Conservation (phyloP, 1,140 invertebrate species). For the Drosophila tsacasi region DNA sequence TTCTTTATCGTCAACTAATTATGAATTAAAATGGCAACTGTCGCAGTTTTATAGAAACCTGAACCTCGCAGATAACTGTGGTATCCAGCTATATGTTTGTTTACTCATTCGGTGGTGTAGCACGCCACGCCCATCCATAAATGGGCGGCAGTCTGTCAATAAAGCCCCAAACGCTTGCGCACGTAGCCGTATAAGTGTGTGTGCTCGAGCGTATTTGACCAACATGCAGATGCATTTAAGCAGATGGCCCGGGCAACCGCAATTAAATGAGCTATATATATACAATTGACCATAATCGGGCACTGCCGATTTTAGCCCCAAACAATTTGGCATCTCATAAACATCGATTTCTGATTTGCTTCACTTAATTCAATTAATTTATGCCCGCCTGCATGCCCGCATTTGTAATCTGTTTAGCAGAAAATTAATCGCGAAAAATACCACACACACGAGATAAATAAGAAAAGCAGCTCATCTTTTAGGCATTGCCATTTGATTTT, state of each 20-base stretch:
- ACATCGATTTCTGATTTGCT: constrained; percentile 18
- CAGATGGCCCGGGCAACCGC: constrained; percentile 16
- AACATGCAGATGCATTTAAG: constrained; percentile 4
- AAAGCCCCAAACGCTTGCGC: constrained; percentile 56
- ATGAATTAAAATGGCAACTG: background rate
- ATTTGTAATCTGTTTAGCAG: background rate
- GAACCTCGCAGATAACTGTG: background rate
- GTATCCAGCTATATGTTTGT: constrained; percentile 3
- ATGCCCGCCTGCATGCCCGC: background rate
- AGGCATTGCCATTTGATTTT: background rate
- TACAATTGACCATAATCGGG: constrained; percentile 5
- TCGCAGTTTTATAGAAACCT: background rate
- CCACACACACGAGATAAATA: background rate
- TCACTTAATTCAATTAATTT: constrained; percentile 26
- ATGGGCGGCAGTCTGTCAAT: constrained; percentile 60
- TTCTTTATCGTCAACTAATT: background rate
- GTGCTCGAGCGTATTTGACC: constrained; percentile 20
- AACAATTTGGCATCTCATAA: constrained; percentile 8
- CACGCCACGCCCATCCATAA: constrained; percentile 37
- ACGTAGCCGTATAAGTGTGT: constrained; percentile 39
- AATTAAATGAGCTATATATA: constrained; percentile 39
- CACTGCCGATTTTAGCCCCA: background rate
- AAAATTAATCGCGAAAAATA: constrained; percentile 9
- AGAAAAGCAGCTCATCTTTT: background rate
- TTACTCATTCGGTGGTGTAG: constrained; percentile 14